phyloP scores from a whole-genome alignment of 2,888 invertebrate genomes.

The Galerucella calmariensis region DNA sequence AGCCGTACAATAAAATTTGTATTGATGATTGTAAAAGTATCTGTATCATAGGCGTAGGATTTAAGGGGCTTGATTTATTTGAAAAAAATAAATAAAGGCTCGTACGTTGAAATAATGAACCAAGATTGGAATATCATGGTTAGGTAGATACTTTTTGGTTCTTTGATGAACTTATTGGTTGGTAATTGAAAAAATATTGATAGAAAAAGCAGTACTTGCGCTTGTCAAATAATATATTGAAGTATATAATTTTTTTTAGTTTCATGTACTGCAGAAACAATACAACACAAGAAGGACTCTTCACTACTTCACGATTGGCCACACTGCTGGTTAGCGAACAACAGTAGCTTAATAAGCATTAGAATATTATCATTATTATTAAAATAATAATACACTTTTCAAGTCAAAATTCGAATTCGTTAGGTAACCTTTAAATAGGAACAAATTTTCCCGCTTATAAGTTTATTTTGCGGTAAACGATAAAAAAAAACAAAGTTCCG shows the following conservation, averaged over 20 bases:
- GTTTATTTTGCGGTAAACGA: not conserved
- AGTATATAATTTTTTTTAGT: conserved; percentile 6
- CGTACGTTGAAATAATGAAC: too few species aligned
- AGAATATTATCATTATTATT: not conserved
- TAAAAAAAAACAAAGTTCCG: not conserved
- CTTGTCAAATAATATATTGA: not conserved
- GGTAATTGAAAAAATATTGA: not conserved
- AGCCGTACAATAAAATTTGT: too few species aligned
- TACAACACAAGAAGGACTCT: conserved; percentile 3
- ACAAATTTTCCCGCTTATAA: not conserved
- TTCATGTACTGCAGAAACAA: conserved; percentile 6
- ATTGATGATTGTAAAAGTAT: too few species aligned
- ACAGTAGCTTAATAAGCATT: conserved; percentile 9
- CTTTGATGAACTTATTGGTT: too few species aligned
- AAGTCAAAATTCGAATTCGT: not conserved
- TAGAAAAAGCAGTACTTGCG: conserved; percentile 39
- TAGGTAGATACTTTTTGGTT: too few species aligned
- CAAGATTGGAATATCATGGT: too few species aligned
- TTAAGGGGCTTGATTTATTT: too few species aligned
- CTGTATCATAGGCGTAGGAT: too few species aligned
- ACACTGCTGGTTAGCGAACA: conserved; percentile 5
- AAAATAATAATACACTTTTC: not conserved
- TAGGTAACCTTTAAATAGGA: not conserved
- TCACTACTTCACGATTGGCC: conserved; percentile 1
- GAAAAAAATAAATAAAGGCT: too few species aligned